phyloP scores from a whole-genome alignment of 2,113 vertebrate species.

The Nannospalax galili region DNA sequence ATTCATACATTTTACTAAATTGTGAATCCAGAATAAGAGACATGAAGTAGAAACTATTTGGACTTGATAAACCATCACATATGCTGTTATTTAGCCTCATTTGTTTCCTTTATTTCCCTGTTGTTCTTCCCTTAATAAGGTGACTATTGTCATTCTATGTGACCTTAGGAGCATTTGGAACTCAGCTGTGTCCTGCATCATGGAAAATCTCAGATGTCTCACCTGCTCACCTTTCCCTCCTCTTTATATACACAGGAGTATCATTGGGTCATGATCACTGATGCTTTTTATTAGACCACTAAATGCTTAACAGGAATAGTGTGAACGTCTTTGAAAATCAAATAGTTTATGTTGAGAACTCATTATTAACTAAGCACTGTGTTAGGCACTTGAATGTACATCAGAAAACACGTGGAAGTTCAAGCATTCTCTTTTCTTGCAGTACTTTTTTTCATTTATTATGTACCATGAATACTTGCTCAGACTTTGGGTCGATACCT shows the following conservation, averaged over 20 bases:
- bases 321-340: background rate
- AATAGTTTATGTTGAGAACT: background rate
- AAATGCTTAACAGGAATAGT: background rate
- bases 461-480: background rate
- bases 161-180: conserved; percentile 25
- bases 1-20: conserved; percentile 32
- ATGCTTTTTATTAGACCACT: conserved; percentile 11
- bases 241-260: background rate
- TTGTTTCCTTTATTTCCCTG: background rate
- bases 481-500: conserved; percentile 42
- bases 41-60: background rate
- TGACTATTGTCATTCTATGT: background rate
- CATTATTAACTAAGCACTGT: background rate
- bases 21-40: conserved; percentile 30
- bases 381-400: background rate
- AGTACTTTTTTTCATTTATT: background rate
- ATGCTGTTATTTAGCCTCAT: background rate
- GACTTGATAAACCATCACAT: background rate
- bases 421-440: background rate
- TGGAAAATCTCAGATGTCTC: background rate
- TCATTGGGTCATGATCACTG: background rate
- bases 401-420: background rate
- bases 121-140: conserved; percentile 1
- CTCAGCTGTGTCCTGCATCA: background rate
- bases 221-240: background rate